A percentile compares a stretch with the other conserved stretches of the same genome.
phyloP scores from a whole-genome alignment of 2,113 vertebrate genomes.

The Oxygymnocypris stewartii region DNA sequence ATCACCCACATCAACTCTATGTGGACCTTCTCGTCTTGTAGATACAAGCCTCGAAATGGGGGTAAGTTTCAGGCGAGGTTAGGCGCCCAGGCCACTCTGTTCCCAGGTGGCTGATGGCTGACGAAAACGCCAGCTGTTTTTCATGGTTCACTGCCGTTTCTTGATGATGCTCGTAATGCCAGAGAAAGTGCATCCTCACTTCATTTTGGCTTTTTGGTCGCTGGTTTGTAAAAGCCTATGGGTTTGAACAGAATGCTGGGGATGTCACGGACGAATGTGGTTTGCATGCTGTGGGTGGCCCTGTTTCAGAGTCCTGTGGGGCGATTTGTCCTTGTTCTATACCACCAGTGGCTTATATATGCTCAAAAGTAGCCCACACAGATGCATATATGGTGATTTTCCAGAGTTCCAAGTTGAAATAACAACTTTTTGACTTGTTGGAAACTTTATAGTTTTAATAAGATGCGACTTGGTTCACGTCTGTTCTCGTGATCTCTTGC shows the following conservation, averaged over 20 bases:
- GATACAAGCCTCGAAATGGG: slow-evolving; percentile 35
- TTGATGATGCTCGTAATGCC: too few species aligned
- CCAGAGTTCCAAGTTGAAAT: neutral
- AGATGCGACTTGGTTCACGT: neutral
- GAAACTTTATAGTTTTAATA: neutral
- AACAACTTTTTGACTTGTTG: neutral
- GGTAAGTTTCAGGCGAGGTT: neutral
- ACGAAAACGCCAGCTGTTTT: slow-evolving; percentile 68
- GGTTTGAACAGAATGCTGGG: neutral
- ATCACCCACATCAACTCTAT: slow-evolving; percentile 42
- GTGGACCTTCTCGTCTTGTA: slow-evolving; percentile 51
- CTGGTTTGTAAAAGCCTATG: slow-evolving; percentile 65
- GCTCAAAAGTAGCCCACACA: neutral
- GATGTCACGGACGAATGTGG: slow-evolving; percentile 7
- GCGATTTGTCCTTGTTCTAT: slow-evolving; percentile 32
- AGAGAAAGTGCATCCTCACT: slow-evolving; percentile 60
- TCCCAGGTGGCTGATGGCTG: slow-evolving; percentile 65
- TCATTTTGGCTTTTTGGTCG: slow-evolving; percentile 71
- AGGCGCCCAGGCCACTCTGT: slow-evolving; percentile 25
- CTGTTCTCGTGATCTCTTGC: slow-evolving; percentile 28
- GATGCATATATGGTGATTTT: neutral
- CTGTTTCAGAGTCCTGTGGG: slow-evolving; percentile 38
- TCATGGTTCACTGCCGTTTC: slow-evolving; percentile 70
- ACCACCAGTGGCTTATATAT: slow-evolving; percentile 22
- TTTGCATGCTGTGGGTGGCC: slow-evolving; percentile 32